A percentile compares a stretch with the other conserved stretches of the same genome.
Conservation (phyloP, 2,113 vertebrate genomes). For the Protobothrops flavoviridis region DNA sequence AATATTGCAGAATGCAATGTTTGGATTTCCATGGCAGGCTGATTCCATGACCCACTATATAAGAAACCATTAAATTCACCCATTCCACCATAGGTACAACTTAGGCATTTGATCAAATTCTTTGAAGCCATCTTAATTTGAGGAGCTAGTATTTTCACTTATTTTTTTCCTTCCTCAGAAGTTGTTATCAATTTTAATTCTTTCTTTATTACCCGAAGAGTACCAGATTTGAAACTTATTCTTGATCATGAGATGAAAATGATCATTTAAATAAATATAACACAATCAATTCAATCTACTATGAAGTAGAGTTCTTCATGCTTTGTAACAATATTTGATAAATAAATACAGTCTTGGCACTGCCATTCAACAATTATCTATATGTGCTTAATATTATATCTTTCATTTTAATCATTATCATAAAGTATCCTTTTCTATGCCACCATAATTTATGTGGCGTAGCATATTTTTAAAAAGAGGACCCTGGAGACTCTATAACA, state of each 20-base stretch:
- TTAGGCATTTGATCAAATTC: neutral
- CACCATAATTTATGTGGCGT: conserved; percentile 36
- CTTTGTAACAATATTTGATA: neutral
- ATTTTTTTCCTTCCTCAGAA: neutral
- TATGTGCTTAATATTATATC: neutral
- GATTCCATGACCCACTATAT: neutral
- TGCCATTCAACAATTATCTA: neutral
- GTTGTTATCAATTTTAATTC: neutral
- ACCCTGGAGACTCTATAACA: conserved; percentile 13
- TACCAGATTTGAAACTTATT: neutral
- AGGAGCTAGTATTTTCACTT: neutral
- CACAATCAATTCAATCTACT: neutral
- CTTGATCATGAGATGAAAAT: neutral
- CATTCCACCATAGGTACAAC: neutral
- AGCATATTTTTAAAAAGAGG: conserved; percentile 44
- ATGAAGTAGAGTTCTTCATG: neutral
- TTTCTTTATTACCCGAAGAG: neutral
- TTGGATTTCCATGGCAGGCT: neutral
- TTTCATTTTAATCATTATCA: neutral
- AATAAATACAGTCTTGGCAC: neutral
- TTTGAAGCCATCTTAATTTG: neutral
- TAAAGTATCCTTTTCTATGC: conserved; percentile 53
- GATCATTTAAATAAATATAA: neutral
- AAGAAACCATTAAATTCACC: neutral
- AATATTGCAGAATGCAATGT: neutral